Evolutionary conservation across 2,113 vertebrate species (phyloP), one percentile per base, ranked within the genome.

Genomic region (Oryzias curvinotus): DNA sequence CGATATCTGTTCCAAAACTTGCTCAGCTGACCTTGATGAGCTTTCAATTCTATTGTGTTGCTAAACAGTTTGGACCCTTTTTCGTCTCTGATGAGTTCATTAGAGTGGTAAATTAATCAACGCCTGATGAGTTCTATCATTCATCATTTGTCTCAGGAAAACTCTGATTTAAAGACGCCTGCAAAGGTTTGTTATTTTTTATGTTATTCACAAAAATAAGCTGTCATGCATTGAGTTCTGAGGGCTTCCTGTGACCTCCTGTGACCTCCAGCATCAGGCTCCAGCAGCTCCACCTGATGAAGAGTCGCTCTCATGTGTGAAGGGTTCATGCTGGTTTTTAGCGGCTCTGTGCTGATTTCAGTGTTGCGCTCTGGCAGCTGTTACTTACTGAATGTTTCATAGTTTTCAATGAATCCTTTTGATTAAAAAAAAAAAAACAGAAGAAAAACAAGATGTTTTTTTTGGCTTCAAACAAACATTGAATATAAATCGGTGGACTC

Each of bases 261-360:
- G 0, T 14, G 10, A 47, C 77, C 76, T 44, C 68, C 67, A 83
- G 71, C 25, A 82, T 71, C 41, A 79, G 58, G 57, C 25, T 73
- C 69, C 73, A 21, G 66, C 71, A 62, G 63, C 50, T 77, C 51
- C 26, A 13, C 49, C 4, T 81, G 80, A 86, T 83, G 68, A 73
- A 80, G 80, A 67, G 60, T 57, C 66, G 73, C 71, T 79, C 58
- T 65, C 8, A 60, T 30, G 54, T 52, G 19, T 79, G 60, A 52
- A 30, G 50, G 68, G 23, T 44, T 0, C 81, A 80, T 17, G 68
- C 75, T 84, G 84, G 15, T 60, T 19, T 78, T 65, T 78, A 54
- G 57, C 72, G 62, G 51, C 73, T 26, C 66, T 73, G 50, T 1
- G 44, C 51, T 78, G 79, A 81, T 87, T 84, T 75, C 63, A 57